Evolutionary conservation across 2,888 invertebrate genomes (phyloP), one percentile per base, ranked within the genome.

Genomic region (Ennomos quercinarius): DNA sequence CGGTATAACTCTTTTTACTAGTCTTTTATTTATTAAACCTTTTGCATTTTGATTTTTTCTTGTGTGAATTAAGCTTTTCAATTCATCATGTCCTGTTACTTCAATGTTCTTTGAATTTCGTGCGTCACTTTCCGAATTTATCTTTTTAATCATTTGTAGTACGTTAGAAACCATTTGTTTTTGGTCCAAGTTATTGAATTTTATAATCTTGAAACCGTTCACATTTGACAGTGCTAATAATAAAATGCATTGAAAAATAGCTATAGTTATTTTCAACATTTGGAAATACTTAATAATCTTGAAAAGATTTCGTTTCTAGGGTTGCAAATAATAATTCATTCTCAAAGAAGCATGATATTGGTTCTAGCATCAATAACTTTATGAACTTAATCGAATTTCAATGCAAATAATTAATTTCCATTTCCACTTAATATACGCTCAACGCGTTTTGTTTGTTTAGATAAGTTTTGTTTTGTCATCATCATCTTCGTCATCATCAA

Each of bases 1-100:
- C 0, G 76, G 77, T n/a, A 77, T 48, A 1, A 70, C 50, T 17
- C 71, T 69, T 10, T 73, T 74, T 0, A 76, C 70, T 1, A 76
- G 54, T 36, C 3, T 51, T 42, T 50, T 64, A 34, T 58, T 12
- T 11, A 34, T 11, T 6, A 44, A 61, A 8, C 45, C 54, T 9
- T 51, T 43, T 3, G 41, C 13, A 2, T 48, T 37, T 6, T 35
- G 10, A 40, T 43, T 46, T 36, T 27, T 55, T 52, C 48, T 57
- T 8, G 6, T 13, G 9, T 11, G 27, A 27, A 27, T n/a, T 12
- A 39, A 12, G 8, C 41, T 35, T 3, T 13, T 38, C 9, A 12
- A n/a, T 12, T 10, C 5, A 10, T 10, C 13, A 17, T 46, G 11
- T 43, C 13, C 13, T 46, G 13, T 43, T 45, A 34, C 10, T 42